Evolutionary conservation across 1,140 invertebrate species (phyloP), one percentile per base, ranked within the genome.

Genomic region (Cyclina sinensis): DNA sequence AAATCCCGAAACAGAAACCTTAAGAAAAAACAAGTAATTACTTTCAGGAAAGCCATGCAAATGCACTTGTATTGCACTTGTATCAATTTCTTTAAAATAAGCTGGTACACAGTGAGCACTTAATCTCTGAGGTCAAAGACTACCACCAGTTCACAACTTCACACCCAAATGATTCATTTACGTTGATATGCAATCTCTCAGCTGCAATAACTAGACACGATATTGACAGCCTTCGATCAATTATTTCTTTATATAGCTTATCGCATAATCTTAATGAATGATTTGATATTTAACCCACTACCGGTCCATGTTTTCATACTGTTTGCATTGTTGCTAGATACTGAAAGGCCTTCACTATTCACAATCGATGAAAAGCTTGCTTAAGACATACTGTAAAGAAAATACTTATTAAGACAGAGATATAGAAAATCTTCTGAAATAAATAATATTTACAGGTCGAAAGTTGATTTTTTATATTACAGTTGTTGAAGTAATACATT

Each of bases 151-250:
- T 70, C 65, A n/a, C 65, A 70, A 30, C 65, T n/a, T n/a, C n/a
- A n/a, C n/a, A n/a, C n/a, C n/a, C n/a, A n/a, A n/a, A n/a, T n/a
- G n/a, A n/a, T n/a, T n/a, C n/a, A n/a, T n/a, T n/a, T n/a, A n/a
- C n/a, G n/a, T n/a, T 57, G 24, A 43, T 43, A 43, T 43, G 4
- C 43, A n/a, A 43, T 43, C 54, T 57, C 54, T 9, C 3, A 32
- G 32, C 14, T 70, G 35, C 24, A 37, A 70, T 70, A 70, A 70
- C 14, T 2, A 70, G 65, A 37, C 35, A 39, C 21, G 65, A 70
- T 70, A 35, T 70, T 70, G 65, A 70, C 65, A 70, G 24, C 32
- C 32, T n/a, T 70, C 32, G 65, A 70, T 70, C 65, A 70, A 70
- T 70, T 70, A 70, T 18, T 35, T 30, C 65, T 37, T 16, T 70